These are phyloP conservation scores for Microtus agrestis DNA, from an alignment of 2,797 vertebrate genomes.

Conservation along the genomic window DNA sequence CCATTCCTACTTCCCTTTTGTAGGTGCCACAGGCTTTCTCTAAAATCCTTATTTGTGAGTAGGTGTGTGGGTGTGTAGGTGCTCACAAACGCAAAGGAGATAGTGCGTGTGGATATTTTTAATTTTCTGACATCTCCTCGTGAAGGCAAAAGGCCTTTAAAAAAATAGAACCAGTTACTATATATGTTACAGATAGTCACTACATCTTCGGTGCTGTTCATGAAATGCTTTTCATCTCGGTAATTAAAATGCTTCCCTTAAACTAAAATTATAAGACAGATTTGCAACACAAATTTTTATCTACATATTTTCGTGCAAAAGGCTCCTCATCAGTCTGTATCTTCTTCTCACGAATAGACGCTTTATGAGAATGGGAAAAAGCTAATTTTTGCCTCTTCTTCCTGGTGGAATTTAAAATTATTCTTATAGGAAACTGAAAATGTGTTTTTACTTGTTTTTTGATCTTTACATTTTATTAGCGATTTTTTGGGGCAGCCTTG, in stretches of 20 bases:
- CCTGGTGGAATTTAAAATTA: constrained; percentile 12
- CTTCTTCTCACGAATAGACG: background rate
- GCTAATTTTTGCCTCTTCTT: background rate
- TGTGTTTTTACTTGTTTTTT: constrained; percentile 26
- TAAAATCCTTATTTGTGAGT: background rate
- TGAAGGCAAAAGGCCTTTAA: background rate
- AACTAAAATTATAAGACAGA: background rate
- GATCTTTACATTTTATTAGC: background rate
- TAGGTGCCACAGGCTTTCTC: background rate
- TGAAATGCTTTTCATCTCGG: background rate
- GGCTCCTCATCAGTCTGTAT: background rate
- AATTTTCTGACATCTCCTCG: background rate
- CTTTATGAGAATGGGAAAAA: background rate
- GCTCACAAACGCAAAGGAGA: background rate
- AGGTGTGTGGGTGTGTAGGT: background rate
- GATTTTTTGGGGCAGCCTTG: background rate
- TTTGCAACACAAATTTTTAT: constrained; percentile 20
- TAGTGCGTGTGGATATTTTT: background rate
- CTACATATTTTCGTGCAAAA: constrained; percentile 11
- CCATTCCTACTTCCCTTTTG: background rate
- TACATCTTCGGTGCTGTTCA: background rate
- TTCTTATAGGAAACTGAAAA: background rate
- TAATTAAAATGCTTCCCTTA: background rate
- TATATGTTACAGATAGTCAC: background rate
- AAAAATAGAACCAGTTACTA: background rate